Percentiles rank a stretch among this genome's conserved stretches.
Evolutionary conservation across 2,113 vertebrate genomes (phyloP).

Genomic region (Myanophis thanlyinensis): DNA sequence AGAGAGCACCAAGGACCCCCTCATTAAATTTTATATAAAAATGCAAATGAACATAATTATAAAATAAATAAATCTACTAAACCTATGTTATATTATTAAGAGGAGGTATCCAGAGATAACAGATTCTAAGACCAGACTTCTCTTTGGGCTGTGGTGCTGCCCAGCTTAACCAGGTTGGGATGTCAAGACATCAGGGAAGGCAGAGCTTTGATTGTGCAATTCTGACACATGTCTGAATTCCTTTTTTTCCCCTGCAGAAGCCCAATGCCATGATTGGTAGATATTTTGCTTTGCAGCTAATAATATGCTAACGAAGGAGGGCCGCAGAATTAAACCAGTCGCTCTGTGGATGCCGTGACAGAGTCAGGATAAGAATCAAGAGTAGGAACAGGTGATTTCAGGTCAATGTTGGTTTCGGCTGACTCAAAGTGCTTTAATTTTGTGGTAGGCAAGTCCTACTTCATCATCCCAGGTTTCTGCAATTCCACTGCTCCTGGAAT

Average conservation of each 20-base stretch:
- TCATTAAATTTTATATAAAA: background rate
- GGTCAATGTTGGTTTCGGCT: background rate
- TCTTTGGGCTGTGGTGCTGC: background rate
- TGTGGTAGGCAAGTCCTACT: background rate
- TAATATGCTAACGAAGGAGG: background rate
- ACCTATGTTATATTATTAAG: background rate
- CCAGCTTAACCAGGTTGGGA: background rate
- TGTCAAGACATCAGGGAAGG: background rate
- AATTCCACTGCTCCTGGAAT: background rate
- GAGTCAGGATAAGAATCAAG: background rate
- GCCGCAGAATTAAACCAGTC: background rate
- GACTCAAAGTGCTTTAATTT: background rate
- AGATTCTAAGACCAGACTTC: background rate
- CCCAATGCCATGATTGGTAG: background rate
- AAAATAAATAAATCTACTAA: background rate
- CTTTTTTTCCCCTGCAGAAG: background rate
- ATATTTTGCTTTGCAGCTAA: background rate
- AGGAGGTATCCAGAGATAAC: background rate
- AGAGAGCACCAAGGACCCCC: background rate
- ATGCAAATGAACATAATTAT: background rate
- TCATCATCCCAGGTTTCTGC: background rate
- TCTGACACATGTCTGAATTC: background rate
- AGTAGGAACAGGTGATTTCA: background rate
- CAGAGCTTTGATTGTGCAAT: background rate
- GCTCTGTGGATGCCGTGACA: background rate